A percentile compares a stretch with the other conserved stretches of the same genome.
These are phyloP conservation scores for Ypsolopha scabrella DNA, from an alignment of 2,888 invertebrate genomes.

Conservation along the genomic window DNA sequence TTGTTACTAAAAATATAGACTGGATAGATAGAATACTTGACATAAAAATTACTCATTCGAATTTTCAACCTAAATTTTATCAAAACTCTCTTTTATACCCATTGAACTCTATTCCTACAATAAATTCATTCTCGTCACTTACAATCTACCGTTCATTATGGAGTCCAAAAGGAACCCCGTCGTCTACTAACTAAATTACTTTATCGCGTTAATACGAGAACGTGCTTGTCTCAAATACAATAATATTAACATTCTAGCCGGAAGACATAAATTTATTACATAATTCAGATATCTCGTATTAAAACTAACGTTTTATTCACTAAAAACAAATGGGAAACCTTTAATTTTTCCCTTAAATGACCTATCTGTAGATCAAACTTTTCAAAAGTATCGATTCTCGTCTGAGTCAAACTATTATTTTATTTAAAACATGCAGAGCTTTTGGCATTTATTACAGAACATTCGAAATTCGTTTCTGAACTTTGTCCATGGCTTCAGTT, in stretches of 20 bases:
- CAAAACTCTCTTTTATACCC: constrained; percentile 30
- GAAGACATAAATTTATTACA: constrained; percentile 64
- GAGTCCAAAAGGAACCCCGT: constrained; percentile 53
- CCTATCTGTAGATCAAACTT: too few species aligned
- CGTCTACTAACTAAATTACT: constrained; percentile 19
- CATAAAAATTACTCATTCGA: constrained; percentile 1
- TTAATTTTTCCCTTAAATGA: too few species aligned
- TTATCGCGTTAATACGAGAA: constrained; percentile 31
- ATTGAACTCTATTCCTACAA: constrained; percentile 33
- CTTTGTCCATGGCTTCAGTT: constrained; percentile 1
- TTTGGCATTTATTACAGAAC: background rate
- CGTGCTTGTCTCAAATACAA: constrained; percentile 47
- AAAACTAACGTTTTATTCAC: background rate
- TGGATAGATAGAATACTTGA: too few species aligned
- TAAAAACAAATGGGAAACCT: background rate
- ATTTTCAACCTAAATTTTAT: constrained; percentile 21
- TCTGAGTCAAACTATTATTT: background rate
- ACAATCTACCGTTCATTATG: constrained; percentile 29
- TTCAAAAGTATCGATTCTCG: too few species aligned
- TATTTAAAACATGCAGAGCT: background rate
- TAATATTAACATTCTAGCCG: constrained; percentile 53
- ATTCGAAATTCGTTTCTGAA: constrained; percentile 2
- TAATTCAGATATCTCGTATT: constrained; percentile 12
- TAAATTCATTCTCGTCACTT: constrained; percentile 58
- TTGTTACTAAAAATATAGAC: too few species aligned